phyloP scores from a whole-genome alignment of 1,140 invertebrate genomes.

The Hylaeus anthracinus region DNA sequence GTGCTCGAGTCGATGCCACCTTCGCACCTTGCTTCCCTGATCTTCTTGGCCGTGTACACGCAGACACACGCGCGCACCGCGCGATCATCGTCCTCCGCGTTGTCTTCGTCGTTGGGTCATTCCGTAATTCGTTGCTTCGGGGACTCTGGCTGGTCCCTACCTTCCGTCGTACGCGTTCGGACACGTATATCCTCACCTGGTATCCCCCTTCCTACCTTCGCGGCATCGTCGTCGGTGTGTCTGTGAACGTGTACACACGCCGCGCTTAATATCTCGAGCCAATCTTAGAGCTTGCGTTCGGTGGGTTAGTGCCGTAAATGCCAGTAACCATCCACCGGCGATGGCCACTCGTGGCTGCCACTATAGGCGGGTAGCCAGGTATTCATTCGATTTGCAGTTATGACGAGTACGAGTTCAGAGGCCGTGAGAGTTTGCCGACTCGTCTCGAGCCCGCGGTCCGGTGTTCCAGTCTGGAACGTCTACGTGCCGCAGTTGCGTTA shows the following conservation, averaged over 20 bases:
- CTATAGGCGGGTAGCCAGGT: slow-evolving; percentile 69
- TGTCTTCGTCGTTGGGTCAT: slow-evolving; percentile 68
- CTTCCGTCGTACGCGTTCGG: slow-evolving; percentile 65
- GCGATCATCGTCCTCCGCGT: slow-evolving; percentile 23
- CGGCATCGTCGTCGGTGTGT: slow-evolving; percentile 22
- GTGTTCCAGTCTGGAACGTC: slow-evolving; percentile 53
- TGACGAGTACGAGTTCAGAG: slow-evolving; percentile 79
- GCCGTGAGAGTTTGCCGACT: slow-evolving; percentile 77
- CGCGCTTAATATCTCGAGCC: slow-evolving; percentile 76
- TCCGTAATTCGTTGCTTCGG: slow-evolving; percentile 70
- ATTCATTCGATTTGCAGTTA: slow-evolving; percentile 80
- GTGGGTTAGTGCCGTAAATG: slow-evolving; percentile 75
- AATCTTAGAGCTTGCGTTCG: slow-evolving; percentile 76
- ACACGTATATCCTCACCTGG: slow-evolving; percentile 45
- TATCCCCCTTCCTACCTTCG: slow-evolving; percentile 30
- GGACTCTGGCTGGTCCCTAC: slow-evolving; percentile 59
- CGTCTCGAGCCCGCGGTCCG: slow-evolving; percentile 9
- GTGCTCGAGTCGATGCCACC: slow-evolving; percentile 73
- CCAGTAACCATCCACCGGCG: slow-evolving; percentile 71
- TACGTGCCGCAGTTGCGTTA: slow-evolving; percentile 51
- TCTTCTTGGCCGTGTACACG: slow-evolving; percentile 45
- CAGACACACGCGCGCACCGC: slow-evolving; percentile 25
- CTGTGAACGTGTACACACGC: slow-evolving; percentile 46
- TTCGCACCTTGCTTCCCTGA: slow-evolving; percentile 65
- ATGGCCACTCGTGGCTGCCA: slow-evolving; percentile 73